These are phyloP conservation scores for Zaprionus capensis DNA, from an alignment of 1,140 invertebrate species.

Conservation along the genomic window DNA sequence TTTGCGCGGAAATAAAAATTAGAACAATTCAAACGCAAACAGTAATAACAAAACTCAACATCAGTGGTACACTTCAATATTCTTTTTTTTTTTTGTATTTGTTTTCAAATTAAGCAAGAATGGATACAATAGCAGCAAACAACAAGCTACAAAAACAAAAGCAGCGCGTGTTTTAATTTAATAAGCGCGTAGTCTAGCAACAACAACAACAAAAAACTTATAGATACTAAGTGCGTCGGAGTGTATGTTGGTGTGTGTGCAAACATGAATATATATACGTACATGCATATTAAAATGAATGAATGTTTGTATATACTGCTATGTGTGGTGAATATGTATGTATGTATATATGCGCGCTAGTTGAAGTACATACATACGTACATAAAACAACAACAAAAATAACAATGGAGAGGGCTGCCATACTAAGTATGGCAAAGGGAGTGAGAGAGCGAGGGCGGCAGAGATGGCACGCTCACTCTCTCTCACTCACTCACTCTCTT, in stretches of 20 bases:
- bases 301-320: constrained; percentile 12
- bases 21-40: constrained; percentile 51
- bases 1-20: constrained; percentile 67
- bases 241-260: constrained; percentile 38
- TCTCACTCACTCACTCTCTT: constrained; percentile 21
- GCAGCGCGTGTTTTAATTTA: constrained; percentile 66
- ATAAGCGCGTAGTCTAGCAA: constrained; percentile 63
- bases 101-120: constrained; percentile 38
- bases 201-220: constrained; percentile 54
- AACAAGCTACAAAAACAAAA: constrained; percentile 39
- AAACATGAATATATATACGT: constrained; percentile 23
- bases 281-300: constrained; percentile 19
- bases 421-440: constrained; percentile 50
- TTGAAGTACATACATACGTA: constrained; percentile 26
- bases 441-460: constrained; percentile 46
- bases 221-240: constrained; percentile 69
- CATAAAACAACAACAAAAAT: constrained; percentile 49
- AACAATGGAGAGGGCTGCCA: constrained; percentile 52
- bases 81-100: constrained; percentile 27
- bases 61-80: constrained; percentile 30
- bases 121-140: constrained; percentile 32
- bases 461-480: constrained; percentile 11
- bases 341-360: constrained; percentile 40
- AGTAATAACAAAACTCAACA: constrained; percentile 24
- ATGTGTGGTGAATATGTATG: constrained; percentile 29